A percentile compares a stretch with the other conserved stretches of the same genome.
phyloP scores from a whole-genome alignment of 1,140 invertebrate genomes.

The Calephelis virginiensis region DNA sequence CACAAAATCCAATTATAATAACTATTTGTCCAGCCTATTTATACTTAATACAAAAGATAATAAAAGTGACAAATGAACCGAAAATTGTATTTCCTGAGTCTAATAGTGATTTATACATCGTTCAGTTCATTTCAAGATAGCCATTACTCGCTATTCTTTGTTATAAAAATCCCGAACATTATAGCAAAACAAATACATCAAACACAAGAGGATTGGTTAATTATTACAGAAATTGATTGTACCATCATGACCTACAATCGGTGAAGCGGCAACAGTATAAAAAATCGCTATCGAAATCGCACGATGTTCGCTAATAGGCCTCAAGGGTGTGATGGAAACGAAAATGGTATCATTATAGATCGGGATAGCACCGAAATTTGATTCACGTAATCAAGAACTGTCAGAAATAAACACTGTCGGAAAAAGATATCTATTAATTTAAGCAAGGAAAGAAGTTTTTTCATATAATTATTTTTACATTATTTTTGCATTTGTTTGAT shows the following conservation, averaged over 20 bases:
- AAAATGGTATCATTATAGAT: constrained; percentile 33
- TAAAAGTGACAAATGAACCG: no score
- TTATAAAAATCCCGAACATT: not conserved
- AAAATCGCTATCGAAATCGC: constrained; percentile 37
- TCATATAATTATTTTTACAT: no score
- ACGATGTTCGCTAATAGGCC: constrained; percentile 35
- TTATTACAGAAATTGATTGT: constrained; percentile 11
- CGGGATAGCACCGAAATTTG: constrained; percentile 15
- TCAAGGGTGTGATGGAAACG: constrained; percentile 30
- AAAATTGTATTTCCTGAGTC: no score
- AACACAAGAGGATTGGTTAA: constrained; percentile 18
- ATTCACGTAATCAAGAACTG: no score
- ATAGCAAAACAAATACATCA: not conserved
- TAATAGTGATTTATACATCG: no score
- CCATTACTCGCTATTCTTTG: not conserved
- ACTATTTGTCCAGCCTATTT: no score
- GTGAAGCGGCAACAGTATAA: constrained; percentile 31
- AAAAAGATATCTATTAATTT: no score
- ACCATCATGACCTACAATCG: constrained; percentile 20
- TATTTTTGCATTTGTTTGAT: no score
- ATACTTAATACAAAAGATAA: no score
- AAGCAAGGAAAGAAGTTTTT: no score
- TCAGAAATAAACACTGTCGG: no score
- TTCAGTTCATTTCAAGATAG: not conserved
- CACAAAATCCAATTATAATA: no score